Percentiles rank a stretch among this genome's conserved stretches.
These are phyloP conservation scores for Anoplius nigerrimus DNA, from an alignment of 2,888 invertebrate genomes.

Conservation along the genomic window DNA sequence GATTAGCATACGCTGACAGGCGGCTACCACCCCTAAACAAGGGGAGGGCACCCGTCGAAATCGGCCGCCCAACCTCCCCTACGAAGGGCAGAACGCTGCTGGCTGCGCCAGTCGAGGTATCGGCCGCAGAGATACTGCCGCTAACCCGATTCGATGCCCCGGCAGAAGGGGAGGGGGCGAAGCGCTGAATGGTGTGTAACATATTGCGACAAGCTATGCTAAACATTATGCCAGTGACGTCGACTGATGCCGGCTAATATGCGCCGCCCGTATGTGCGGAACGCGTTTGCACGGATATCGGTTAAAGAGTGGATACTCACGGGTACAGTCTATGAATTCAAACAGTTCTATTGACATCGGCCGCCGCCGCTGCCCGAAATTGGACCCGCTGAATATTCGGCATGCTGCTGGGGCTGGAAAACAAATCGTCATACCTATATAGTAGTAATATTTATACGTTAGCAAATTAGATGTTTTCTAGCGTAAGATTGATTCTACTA, in stretches of 20 bases:
- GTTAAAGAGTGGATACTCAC: no score
- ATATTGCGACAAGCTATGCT: conserved; percentile 72
- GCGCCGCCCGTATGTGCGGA: conserved; percentile 40
- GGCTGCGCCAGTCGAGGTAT: conserved; percentile 45
- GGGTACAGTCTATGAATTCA: no score
- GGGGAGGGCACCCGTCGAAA: conserved; percentile 26
- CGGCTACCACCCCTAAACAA: conserved; percentile 49
- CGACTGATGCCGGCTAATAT: conserved; percentile 64
- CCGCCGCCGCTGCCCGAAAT: no score
- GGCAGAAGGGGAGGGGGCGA: conserved; percentile 30
- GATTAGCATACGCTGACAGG: conserved; percentile 74
- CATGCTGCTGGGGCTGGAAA: no score
- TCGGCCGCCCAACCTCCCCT: conserved; percentile 31
- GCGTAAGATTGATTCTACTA: no score
- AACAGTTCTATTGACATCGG: no score
- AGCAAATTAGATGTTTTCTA: no score
- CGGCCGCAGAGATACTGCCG: conserved; percentile 34
- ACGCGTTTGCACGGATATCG: no score
- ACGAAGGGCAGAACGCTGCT: no score
- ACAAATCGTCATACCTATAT: no score
- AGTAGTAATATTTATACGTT: no score
- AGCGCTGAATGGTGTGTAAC: conserved; percentile 58
- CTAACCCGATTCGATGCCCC: conserved; percentile 47
- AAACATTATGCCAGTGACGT: conserved; percentile 69
- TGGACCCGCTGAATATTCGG: no score